Percentiles rank a stretch among this genome's conserved stretches.
phyloP scores from a whole-genome alignment of 2,797 vertebrate genomes.

The Decapterus maruadsi region DNA sequence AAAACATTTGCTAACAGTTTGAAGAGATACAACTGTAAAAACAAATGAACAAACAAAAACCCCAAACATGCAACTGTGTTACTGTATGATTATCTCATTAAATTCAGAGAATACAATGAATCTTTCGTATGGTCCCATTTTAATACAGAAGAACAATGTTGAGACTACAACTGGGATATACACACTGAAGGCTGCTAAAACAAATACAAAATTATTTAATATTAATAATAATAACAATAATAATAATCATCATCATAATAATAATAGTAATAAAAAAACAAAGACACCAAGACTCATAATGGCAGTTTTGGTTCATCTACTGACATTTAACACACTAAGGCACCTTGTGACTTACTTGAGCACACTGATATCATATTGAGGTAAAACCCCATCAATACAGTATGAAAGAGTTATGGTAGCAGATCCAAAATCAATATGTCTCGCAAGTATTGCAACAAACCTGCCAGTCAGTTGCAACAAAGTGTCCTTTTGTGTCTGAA shows the following conservation, averaged over 20 bases:
- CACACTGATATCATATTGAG: constrained; percentile 67
- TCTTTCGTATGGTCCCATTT: constrained; percentile 49
- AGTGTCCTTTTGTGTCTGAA: constrained; percentile 29
- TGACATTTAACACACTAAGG: constrained; percentile 77
- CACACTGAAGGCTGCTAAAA: constrained; percentile 59
- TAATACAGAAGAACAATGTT: constrained; percentile 68
- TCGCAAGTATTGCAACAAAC: constrained; percentile 53
- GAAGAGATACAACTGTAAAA: background rate
- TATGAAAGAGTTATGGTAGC: constrained; percentile 44
- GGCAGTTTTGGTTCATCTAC: constrained; percentile 62
- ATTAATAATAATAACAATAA: constrained; percentile 16
- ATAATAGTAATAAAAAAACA: constrained; percentile 10
- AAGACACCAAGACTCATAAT: constrained; percentile 45
- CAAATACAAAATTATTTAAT: constrained; percentile 51
- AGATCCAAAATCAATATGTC: constrained; percentile 40
- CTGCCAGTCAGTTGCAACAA: constrained; percentile 34
- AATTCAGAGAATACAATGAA: constrained; percentile 33
- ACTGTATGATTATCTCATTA: constrained; percentile 4
- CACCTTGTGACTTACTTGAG: constrained; percentile 79
- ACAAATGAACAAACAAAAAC: no score
- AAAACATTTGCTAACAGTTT: background rate
- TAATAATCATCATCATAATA: constrained; percentile 8
- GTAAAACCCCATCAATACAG: constrained; percentile 59
- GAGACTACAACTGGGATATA: constrained; percentile 52
- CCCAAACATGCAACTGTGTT: background rate